A percentile compares a stretch with the other conserved stretches of the same genome.
These are phyloP conservation scores for Sphecodes monilicornis DNA, from an alignment of 2,888 invertebrate species.

Conservation along the genomic window DNA sequence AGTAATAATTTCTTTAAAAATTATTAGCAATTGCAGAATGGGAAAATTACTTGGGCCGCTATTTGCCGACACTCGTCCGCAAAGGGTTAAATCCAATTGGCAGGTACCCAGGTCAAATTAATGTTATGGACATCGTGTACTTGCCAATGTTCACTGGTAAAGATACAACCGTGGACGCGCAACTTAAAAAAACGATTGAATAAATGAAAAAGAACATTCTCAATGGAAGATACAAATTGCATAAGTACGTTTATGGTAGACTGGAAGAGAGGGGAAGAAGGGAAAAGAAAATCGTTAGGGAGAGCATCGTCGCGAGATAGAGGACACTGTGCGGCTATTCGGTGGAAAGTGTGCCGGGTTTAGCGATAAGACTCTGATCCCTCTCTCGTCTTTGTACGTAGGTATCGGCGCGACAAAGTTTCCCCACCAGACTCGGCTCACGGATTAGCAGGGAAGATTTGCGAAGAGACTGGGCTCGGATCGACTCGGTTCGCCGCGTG, in stretches of 20 bases:
- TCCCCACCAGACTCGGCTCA: slow-evolving; percentile 19
- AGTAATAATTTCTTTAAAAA: too few relatives aligned
- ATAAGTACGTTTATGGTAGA: neutral
- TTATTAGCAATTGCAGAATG: too few relatives aligned
- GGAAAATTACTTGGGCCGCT: too few relatives aligned
- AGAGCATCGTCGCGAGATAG: neutral
- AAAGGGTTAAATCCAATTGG: too few relatives aligned
- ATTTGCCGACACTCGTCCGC: too few relatives aligned
- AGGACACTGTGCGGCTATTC: neutral
- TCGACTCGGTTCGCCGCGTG: slow-evolving; percentile 23
- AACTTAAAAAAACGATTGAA: too few relatives aligned
- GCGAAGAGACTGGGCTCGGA: neutral
- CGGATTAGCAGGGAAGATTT: slow-evolving; percentile 31
- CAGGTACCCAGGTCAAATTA: too few relatives aligned
- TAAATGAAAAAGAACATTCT: too few relatives aligned
- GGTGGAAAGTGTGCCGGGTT: neutral
- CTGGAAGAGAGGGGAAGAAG: neutral
- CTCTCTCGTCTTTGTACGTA: neutral
- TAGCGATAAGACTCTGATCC: neutral
- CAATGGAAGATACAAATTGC: too few relatives aligned
- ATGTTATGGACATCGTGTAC: too few relatives aligned
- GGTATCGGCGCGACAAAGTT: slow-evolving; percentile 27
- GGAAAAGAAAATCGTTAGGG: neutral
- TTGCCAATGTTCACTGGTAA: too few relatives aligned
- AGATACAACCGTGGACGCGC: too few relatives aligned